Conservation (phyloP, 2,888 invertebrate species). For the Branchipolynoe longqiensis region DNA sequence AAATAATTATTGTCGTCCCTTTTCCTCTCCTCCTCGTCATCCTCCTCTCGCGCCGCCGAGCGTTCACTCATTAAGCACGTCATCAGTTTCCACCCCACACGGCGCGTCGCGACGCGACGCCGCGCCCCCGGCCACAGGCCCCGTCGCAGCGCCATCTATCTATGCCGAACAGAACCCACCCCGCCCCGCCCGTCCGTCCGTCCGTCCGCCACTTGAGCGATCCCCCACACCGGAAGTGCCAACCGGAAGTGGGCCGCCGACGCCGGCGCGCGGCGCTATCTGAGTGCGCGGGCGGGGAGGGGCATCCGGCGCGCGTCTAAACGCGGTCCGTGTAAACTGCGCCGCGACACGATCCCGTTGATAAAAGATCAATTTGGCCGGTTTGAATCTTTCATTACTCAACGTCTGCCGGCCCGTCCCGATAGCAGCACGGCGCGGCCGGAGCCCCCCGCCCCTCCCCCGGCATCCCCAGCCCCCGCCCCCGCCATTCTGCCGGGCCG, state of each 20-base stretch:
- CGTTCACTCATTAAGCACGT: slow-evolving; percentile 22
- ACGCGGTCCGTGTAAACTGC: slow-evolving; percentile 44
- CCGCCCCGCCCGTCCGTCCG: no score
- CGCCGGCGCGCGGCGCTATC: slow-evolving; percentile 27
- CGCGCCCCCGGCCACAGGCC: no score
- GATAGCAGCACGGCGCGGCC: background rate
- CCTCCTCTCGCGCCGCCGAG: background rate
- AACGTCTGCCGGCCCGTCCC: background rate
- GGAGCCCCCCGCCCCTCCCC: background rate
- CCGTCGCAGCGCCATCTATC: slow-evolving; percentile 33
- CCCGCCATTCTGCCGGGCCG: slow-evolving; percentile 2
- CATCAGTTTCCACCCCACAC: slow-evolving; percentile 24
- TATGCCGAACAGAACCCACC: slow-evolving; percentile 27
- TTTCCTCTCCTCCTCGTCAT: background rate
- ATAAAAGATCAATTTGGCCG: slow-evolving; percentile 53
- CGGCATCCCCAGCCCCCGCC: background rate
- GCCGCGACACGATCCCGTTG: slow-evolving; percentile 37
- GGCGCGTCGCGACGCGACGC: background rate
- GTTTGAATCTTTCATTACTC: slow-evolving; percentile 53
- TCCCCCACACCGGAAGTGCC: slow-evolving; percentile 21
- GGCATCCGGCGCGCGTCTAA: slow-evolving; percentile 12
- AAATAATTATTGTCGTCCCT: slow-evolving; percentile 34
- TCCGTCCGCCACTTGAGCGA: slow-evolving; percentile 46
- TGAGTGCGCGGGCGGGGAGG: background rate
- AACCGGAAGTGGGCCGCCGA: slow-evolving; percentile 34